These are phyloP conservation scores for Iselma pallidipennis DNA, from an alignment of 2,888 invertebrate genomes.

Conservation along the genomic window DNA sequence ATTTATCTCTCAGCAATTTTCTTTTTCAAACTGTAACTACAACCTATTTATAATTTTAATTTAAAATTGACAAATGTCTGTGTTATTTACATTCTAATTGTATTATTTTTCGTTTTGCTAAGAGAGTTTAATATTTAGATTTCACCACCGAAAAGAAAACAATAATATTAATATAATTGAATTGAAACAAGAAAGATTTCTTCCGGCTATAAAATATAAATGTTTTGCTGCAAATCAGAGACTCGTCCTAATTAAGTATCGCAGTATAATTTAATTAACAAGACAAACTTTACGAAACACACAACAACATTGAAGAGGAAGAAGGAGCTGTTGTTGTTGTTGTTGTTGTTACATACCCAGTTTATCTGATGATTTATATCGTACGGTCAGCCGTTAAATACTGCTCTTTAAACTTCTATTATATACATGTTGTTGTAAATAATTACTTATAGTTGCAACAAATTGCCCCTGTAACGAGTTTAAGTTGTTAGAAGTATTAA, in stretches of 20 bases:
- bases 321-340: slow-evolving; percentile 23
- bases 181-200: no score
- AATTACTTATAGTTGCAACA: slow-evolving; percentile 42
- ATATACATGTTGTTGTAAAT: slow-evolving; percentile 43
- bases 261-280: slow-evolving; percentile 49
- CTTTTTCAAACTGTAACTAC: background rate
- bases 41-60: no score
- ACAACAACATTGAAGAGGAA: slow-evolving; percentile 36
- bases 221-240: slow-evolving; percentile 36
- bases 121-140: no score
- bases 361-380: slow-evolving; percentile 49
- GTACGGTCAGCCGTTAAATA: slow-evolving; percentile 46
- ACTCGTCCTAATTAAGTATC: slow-evolving; percentile 45
- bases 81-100: no score
- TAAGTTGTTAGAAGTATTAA: slow-evolving; percentile 34
- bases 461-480: slow-evolving; percentile 42
- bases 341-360: no score
- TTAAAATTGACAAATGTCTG: no score
- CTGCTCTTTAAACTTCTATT: slow-evolving; percentile 43
- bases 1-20: background rate
- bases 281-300: slow-evolving; percentile 40
- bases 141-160: no score
- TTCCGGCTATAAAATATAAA: slow-evolving; percentile 27
- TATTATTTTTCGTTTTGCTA: no score
- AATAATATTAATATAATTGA: no score